Percentiles rank a stretch among this genome's conserved stretches.
Conservation (phyloP, 2,797 vertebrate genomes). For the Loris lydekkerianus region DNA sequence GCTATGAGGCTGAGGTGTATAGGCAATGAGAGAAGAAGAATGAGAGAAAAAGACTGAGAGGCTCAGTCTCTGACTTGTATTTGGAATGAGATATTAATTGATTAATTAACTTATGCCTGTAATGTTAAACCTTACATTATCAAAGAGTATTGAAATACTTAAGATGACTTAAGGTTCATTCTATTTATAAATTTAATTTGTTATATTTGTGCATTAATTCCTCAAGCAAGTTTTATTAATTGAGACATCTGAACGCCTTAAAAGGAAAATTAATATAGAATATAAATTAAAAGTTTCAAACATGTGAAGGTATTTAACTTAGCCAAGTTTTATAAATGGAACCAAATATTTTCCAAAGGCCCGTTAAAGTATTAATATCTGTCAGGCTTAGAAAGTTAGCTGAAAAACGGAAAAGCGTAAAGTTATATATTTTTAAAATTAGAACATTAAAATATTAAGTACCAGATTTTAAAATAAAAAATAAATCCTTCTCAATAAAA, state of each 20-base stretch:
- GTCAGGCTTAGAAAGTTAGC: not conserved
- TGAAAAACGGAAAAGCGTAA: not conserved
- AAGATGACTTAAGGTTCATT: not conserved
- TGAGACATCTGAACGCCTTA: not conserved
- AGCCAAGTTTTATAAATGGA: conserved; percentile 10
- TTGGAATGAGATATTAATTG: not conserved
- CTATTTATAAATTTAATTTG: conserved; percentile 17
- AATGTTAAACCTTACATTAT: conserved; percentile 52
- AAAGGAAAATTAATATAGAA: not conserved
- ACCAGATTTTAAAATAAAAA: not conserved
- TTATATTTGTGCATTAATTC: conserved; percentile 12
- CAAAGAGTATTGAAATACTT: not conserved
- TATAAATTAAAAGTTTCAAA: not conserved
- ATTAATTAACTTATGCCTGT: conserved; percentile 23
- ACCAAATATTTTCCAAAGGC: not conserved
- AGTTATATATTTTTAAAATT: not conserved
- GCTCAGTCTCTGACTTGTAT: not conserved
- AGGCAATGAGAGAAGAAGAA: not conserved
- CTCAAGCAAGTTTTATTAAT: not conserved
- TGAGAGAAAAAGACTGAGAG: not conserved
- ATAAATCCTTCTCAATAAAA: not conserved
- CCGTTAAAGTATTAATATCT: not conserved
- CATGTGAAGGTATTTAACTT: conserved; percentile 44
- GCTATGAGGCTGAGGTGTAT: too few species aligned
- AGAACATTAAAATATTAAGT: not conserved